phyloP scores from a whole-genome alignment of 2,113 vertebrate species.

The Lepus timidus region DNA sequence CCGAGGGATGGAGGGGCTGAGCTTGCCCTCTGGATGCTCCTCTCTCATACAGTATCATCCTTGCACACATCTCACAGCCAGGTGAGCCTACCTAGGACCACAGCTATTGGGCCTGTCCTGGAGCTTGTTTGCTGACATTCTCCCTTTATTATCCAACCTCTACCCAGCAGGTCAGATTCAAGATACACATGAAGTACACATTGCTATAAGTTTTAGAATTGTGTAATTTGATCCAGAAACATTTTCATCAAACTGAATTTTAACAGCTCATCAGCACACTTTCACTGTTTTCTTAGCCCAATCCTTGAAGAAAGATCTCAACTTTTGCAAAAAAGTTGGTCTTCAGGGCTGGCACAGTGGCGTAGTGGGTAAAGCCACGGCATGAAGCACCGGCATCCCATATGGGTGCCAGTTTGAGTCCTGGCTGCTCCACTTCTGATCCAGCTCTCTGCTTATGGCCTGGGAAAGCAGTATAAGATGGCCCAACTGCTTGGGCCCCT shows the following conservation, averaged over 20 bases:
- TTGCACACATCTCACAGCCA: neutral
- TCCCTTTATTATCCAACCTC: neutral
- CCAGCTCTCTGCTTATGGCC: too few species aligned
- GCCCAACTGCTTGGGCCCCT: too few species aligned
- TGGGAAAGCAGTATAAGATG: too few species aligned
- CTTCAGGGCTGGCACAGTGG: neutral
- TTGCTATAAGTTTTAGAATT: conserved; percentile 1
- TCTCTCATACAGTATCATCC: neutral
- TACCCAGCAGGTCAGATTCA: neutral
- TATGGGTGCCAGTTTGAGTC: too few species aligned
- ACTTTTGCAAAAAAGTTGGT: conserved; percentile 4
- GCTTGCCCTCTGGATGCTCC: neutral
- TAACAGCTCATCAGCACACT: neutral
- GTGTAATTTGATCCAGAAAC: neutral
- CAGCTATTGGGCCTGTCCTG: neutral
- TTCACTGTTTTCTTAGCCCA: neutral
- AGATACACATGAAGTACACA: neutral
- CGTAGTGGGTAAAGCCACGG: too few species aligned
- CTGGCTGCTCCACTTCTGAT: too few species aligned
- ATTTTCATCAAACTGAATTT: conserved; percentile 43
- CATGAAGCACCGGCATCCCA: too few species aligned
- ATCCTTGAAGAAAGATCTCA: conserved; percentile 7
- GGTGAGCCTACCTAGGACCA: neutral
- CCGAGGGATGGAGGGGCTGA: neutral
- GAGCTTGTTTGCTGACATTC: neutral